A percentile compares a stretch with the other conserved stretches of the same genome.
Evolutionary conservation across 2,113 vertebrate species (phyloP).

Genomic region (Larimichthys polyactis): DNA sequence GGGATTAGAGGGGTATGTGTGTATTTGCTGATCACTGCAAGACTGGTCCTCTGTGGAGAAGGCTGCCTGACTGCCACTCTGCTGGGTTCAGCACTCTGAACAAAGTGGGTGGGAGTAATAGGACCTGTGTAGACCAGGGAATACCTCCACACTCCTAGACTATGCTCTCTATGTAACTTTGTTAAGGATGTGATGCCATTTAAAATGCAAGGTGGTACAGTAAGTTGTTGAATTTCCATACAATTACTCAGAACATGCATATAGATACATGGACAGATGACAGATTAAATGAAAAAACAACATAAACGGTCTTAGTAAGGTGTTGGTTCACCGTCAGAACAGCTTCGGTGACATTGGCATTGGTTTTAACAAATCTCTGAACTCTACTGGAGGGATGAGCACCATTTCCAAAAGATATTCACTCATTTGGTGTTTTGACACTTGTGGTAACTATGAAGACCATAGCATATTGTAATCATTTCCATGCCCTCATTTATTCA

Average conservation of each 20-base stretch:
- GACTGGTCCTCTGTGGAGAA: slow-evolving; percentile 72
- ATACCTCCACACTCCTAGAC: slow-evolving; percentile 24
- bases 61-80: slow-evolving; percentile 75
- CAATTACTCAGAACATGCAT: background rate
- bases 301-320: no score
- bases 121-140: slow-evolving; percentile 62
- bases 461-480: no score
- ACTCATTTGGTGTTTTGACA: no score
- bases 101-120: slow-evolving; percentile 73
- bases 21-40: slow-evolving; percentile 83
- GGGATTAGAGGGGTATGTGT: slow-evolving; percentile 80
- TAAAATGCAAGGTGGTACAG: background rate
- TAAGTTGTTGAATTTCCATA: no score
- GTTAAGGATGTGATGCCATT: background rate
- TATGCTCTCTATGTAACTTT: background rate
- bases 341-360: no score
- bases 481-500: no score
- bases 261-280: background rate
- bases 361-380: no score
- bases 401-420: no score
- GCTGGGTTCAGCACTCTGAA: slow-evolving; percentile 85
- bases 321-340: no score
- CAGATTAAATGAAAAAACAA: no score
- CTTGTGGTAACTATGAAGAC: no score
- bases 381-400: no score